Conservation (phyloP, 2,113 vertebrate species). For the Etia nguti region DNA sequence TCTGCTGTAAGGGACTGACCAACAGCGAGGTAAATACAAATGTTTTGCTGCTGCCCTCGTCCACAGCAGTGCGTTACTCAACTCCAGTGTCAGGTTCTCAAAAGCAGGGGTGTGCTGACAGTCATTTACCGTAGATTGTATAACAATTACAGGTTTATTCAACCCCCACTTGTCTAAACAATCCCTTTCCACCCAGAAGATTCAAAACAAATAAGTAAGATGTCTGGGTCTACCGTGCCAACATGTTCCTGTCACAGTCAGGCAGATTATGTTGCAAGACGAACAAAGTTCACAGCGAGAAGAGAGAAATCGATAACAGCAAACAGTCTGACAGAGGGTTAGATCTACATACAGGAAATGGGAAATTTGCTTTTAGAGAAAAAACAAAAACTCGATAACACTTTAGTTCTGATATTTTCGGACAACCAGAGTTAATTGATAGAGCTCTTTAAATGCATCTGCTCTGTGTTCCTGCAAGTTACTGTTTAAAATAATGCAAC, state of each 20-base stretch:
- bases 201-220: not conserved
- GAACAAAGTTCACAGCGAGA: not conserved
- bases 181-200: not conserved
- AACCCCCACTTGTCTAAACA: not conserved
- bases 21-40: not conserved
- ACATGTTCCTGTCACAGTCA: not conserved
- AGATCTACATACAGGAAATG: not conserved
- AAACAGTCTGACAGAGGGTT: not conserved
- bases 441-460: not conserved
- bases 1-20: too few species aligned
- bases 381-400: not conserved
- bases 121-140: not conserved
- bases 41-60: not conserved
- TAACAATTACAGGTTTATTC: not conserved
- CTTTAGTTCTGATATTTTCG: not conserved
- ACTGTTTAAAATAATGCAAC: not conserved
- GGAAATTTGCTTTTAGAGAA: not conserved
- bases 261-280: not conserved
- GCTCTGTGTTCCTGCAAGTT: not conserved
- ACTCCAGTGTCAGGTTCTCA: not conserved
- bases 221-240: not conserved
- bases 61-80: not conserved
- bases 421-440: not conserved
- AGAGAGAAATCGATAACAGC: not conserved
- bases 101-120: not conserved